Base-by-base conservation (phyloP, 2,797 vertebrate genomes). In the Denticeps clupeoides region DNA sequence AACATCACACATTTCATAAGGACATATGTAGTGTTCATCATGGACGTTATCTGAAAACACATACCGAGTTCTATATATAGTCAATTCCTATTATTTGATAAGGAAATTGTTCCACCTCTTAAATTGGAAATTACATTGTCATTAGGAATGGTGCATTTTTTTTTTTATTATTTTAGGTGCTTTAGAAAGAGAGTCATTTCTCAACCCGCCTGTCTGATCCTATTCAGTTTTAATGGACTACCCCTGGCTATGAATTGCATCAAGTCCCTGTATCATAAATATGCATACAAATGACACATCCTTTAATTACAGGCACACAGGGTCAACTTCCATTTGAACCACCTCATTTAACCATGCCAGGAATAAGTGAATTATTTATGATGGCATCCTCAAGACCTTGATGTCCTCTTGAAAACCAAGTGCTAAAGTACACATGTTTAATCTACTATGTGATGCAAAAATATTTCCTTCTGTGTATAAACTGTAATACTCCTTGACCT, bases 261-360 rank as follows among this genome's bases (percentile, higher is more conserved):
- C 19, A 42, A n/a, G 29, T 35, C 24, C 29, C 31, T 10, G 13
- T 21, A 40, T 51, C 32, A 52, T 26, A 55, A 44, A 55, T 35
- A 48, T n/a, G 15, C 13, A 35, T 47, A 15, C 7, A 47, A 23
- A 44, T 3, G 40, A 25, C 38, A 40, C 11, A 2, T n/a, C 23
- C 23, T 26, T 41, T 41, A 44, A 35, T 52, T 25, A 26, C 18
- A 13, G 22, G 23, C 25, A 60, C 51, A 42, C 44, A 5, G 4
- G 27, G 21, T 28, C 47, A 41, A 25, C 35, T 31, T 52, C 18
- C 2, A 11, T 32, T 22, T 46, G 28, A 45, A 45, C 26, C 24
- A 33, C 18, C 16, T 42, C 23, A 22, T 55, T 51, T 45, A 32
- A 35, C 28, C 38, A 35, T 13, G 11, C 38, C 4, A 51, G 42